Base-by-base conservation (phyloP, 2,888 invertebrate species). In the Eurois occulta region DNA sequence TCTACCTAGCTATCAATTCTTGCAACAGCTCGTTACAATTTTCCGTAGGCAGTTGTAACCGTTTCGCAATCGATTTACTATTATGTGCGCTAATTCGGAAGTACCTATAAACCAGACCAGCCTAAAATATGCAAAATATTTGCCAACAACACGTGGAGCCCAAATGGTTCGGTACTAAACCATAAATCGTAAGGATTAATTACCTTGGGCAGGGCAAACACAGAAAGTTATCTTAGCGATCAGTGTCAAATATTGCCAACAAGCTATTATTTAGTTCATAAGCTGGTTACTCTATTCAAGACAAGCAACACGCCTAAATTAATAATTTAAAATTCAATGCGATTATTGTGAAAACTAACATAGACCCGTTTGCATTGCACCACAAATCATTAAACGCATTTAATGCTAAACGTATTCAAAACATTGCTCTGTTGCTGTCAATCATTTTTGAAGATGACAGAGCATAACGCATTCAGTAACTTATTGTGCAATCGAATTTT, bases 181-280 rank as follows among this genome's bases (percentile, higher is more conserved):
- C 28, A 88, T 86, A 86, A 88, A 88, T 87, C 52, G 74, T 67
- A 55, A 60, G 84, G 77, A 87, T 88, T 87, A 87, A 87, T 88
- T 82, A 78, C 78, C 74, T 77, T 76, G 78, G 75, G 73, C 65
- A 74, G 73, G 71, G 73, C 70, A 65, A 86, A 86, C 80, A 79
- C 87, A 68, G 78, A 87, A 86, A 87, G 78, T 84, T 82, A 86
- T 86, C 80, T 80, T 2, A 72, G 28, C 68, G 77, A 86, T 82
- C 87, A 78, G 74, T 84, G 86, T 79, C 86, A 84, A 87, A 82
- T 82, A 75, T 78, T 77, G 70, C 84, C 28, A 72, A 73, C 41
- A 65, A 52, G 38, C 48, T 70, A 80, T 80, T 79, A 78, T 24
- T 81, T 80, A 60, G 71, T 60, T 60, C 18, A 65, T 85, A 41